Evolutionary conservation across 2,888 invertebrate genomes (phyloP), one percentile per base, ranked within the genome.

Genomic region (Drosophila multiciliata): DNA sequence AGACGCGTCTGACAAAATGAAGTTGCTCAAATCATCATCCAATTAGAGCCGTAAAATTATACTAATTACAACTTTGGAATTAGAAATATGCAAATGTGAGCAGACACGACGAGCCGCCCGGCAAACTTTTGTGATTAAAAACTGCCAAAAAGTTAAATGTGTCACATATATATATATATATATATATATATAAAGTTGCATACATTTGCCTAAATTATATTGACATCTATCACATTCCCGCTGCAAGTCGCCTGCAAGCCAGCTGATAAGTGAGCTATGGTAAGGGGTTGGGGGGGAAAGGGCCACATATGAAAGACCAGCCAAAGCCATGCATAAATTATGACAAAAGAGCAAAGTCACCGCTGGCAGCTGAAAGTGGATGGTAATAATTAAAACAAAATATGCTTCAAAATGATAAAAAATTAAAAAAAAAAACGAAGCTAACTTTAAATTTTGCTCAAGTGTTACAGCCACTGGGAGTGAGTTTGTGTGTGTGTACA

Each of bases 1-100:
- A 68, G 66, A 49, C 49, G 33, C n/a, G 62, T 29, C 35, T 52
- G 80, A 76, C 86, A 59, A 74, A 80, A 89, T 73, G 86, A 82
- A 84, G 89, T 77, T 80, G 75, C 73, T 70, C 81, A 88, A 83
- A 88, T 88, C 87, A 87, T 86, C 90, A 90, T 87, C 89, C 90
- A 87, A 87, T 87, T 88, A 87, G 77, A 88, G 78, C 87, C 79
- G 83, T 90, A 87, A 87, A 87, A 90, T 87, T 87, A 87, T 87
- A 87, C 90, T 87, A 87, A 87, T 87, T 87, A 87, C 87, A 87
- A 87, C 81, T 87, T 87, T 87, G 87, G 89, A 90, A 87, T 87
- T 87, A 90, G 81, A 90, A 90, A 87, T 88, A 87, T 87, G 87
- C 87, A 88, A 87, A 87, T 87, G 65, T 32, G 70, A 59, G 64